phyloP scores from a whole-genome alignment of 2,888 invertebrate species.

The Syrista parreyssii region DNA sequence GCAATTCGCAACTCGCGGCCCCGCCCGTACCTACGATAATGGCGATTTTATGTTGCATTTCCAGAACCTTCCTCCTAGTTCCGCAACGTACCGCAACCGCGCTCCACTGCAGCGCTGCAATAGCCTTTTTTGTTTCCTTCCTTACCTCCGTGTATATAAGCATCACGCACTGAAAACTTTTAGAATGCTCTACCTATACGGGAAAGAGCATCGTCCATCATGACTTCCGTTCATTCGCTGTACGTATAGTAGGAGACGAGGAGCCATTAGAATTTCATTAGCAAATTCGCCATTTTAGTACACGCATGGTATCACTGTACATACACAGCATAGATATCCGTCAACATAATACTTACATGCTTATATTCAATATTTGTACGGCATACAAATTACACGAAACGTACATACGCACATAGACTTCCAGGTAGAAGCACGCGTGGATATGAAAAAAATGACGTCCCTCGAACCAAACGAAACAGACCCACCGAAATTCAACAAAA shows the following conservation, averaged over 20 bases:
- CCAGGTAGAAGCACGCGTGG: not conserved
- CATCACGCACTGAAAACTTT: constrained; percentile 39
- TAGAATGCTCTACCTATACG: constrained; percentile 27
- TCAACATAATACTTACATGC: not conserved
- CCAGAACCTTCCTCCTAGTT: constrained; percentile 20
- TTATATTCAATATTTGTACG: not conserved
- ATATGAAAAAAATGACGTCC: not conserved
- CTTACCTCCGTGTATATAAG: constrained; percentile 11
- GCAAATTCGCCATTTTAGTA: not conserved
- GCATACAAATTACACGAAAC: not conserved
- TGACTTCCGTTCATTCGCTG: constrained; percentile 40
- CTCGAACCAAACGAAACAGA: constrained; percentile 23
- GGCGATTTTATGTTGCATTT: constrained; percentile 54
- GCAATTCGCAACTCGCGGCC: not conserved
- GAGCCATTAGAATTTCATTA: not conserved
- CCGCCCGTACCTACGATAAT: constrained; percentile 35
- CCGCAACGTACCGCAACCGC: constrained; percentile 13
- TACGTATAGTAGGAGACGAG: not conserved
- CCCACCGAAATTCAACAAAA: constrained; percentile 14
- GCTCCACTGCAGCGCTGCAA: constrained; percentile 21
- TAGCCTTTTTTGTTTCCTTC: constrained; percentile 22
- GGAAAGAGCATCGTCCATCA: constrained; percentile 41
- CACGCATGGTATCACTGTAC: not conserved
- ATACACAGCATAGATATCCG: constrained; percentile 7
- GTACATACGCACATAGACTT: not conserved